Percentiles rank a stretch among this genome's conserved stretches.
These are phyloP conservation scores for Hestina assimilis DNA, from an alignment of 1,140 invertebrate genomes.

Conservation along the genomic window DNA sequence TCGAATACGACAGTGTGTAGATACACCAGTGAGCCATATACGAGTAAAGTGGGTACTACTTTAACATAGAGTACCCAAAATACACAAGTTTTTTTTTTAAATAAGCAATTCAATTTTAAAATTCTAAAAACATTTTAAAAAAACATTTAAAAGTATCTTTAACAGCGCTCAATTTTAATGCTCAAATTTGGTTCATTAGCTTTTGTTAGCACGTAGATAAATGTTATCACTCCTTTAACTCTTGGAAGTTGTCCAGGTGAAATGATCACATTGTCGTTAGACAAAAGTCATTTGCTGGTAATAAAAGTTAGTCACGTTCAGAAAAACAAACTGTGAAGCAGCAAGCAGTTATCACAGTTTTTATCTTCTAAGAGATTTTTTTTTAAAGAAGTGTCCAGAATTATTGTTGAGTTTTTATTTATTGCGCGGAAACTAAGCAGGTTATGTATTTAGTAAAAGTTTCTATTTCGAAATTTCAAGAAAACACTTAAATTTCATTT, in stretches of 20 bases:
- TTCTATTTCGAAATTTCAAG: too few species aligned
- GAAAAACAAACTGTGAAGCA: conserved; percentile 1
- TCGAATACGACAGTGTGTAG: too few species aligned
- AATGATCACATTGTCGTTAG: conserved; percentile 7
- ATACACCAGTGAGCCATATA: too few species aligned
- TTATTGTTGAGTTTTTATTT: too few species aligned
- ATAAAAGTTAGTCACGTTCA: conserved; percentile 14
- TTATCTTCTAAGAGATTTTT: not conserved
- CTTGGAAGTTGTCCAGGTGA: conserved; percentile 22
- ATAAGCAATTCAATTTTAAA: too few species aligned
- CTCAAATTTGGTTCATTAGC: conserved; percentile 28
- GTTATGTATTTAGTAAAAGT: too few species aligned
- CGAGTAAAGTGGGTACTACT: too few species aligned
- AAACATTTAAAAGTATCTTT: conserved; percentile 4
- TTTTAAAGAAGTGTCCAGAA: not conserved
- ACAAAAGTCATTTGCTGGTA: conserved; percentile 8
- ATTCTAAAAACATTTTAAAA: too few species aligned
- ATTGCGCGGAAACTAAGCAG: too few species aligned
- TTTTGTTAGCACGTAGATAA: conserved; percentile 22
- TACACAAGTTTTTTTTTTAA: too few species aligned
- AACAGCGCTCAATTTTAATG: not conserved
- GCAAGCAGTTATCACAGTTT: not conserved
- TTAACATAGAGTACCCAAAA: too few species aligned
- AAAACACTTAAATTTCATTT: too few species aligned
- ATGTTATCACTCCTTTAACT: conserved; percentile 30